Evolutionary conservation across 2,888 invertebrate species (phyloP).

Genomic region (Pelosia muscerda): DNA sequence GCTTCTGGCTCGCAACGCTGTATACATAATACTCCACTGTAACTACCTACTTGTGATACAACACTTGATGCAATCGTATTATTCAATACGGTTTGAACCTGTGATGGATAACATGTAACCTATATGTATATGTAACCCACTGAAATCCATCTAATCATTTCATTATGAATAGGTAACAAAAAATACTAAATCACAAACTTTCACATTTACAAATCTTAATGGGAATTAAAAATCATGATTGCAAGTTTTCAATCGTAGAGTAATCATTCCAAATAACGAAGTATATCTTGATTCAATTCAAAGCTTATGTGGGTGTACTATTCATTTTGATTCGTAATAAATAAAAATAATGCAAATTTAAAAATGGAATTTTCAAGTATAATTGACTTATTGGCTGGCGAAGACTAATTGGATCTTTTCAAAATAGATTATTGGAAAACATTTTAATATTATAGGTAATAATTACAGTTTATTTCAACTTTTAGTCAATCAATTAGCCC

Average conservation of each 20-base stretch:
- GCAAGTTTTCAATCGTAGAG: background rate
- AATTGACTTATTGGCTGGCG: no score
- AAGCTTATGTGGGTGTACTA: background rate
- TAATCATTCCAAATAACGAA: background rate
- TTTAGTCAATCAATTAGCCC: no score
- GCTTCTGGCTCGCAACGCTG: background rate
- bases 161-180: background rate
- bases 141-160: background rate
- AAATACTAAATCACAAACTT: background rate
- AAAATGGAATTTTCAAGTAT: no score
- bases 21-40: background rate
- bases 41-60: background rate
- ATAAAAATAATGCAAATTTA: no score
- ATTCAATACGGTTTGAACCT: background rate
- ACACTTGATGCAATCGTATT: slow-evolving; percentile 1
- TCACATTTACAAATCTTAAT: no score
- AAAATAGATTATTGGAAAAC: no score
- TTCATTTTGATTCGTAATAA: no score
- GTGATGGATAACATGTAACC: background rate
- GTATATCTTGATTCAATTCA: background rate
- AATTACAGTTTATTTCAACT: no score
- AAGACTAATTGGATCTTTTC: no score
- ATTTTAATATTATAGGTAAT: no score
- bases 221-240: background rate
- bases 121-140: background rate